Evolutionary conservation across 2,888 invertebrate genomes (phyloP).

Genomic region (Volucella inflata): DNA sequence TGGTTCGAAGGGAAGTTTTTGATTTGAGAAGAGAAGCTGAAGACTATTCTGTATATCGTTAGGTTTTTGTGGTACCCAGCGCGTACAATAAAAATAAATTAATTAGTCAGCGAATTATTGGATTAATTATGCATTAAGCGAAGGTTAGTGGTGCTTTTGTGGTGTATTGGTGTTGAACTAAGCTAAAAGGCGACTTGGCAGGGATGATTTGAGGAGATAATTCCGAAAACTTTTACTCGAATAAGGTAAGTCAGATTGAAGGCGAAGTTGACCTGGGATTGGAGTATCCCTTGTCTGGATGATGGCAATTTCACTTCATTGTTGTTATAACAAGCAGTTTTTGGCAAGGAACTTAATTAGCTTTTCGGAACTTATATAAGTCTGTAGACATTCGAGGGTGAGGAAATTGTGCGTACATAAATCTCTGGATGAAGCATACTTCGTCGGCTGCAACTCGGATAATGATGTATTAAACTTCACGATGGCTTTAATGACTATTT

Average conservation of each 20-base stretch:
- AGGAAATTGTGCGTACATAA: too few relatives aligned
- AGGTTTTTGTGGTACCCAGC: background rate
- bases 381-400: too few relatives aligned
- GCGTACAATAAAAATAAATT: slow-evolving; percentile 60
- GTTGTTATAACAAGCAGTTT: too few relatives aligned
- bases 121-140: slow-evolving; percentile 64
- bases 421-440: too few relatives aligned
- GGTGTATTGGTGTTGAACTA: slow-evolving; percentile 38
- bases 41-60: background rate
- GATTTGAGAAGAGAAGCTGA: background rate
- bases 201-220: background rate
- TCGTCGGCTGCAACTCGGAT: too few relatives aligned
- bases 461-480: too few relatives aligned
- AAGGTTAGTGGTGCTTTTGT: slow-evolving; percentile 10
- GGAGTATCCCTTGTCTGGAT: too few relatives aligned
- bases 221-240: slow-evolving; percentile 11
- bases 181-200: background rate
- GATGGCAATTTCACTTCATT: too few relatives aligned
- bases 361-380: too few relatives aligned
- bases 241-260: slow-evolving; percentile 1
- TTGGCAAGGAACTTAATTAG: too few relatives aligned
- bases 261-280: background rate
- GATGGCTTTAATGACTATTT: too few relatives aligned
- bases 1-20: background rate
- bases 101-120: slow-evolving; percentile 65